phyloP scores from a whole-genome alignment of 2,797 vertebrate genomes.

The Sebastiscus albofasciatus region DNA sequence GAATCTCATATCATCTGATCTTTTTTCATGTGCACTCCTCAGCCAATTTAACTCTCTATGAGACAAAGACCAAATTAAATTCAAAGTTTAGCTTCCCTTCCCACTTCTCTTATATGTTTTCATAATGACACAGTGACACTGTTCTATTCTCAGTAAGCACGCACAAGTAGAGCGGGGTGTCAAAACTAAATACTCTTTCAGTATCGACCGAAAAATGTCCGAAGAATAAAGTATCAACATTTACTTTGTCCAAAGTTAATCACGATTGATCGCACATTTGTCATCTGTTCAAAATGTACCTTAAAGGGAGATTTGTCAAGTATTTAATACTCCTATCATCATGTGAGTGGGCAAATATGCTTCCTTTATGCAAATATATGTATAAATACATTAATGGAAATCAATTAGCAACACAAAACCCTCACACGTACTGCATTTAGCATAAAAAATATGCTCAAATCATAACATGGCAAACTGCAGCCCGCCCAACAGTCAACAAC shows the following conservation, averaged over 20 bases:
- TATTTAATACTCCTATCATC: no score
- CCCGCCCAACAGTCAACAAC: no score
- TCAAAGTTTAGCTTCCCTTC: neutral
- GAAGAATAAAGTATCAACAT: neutral
- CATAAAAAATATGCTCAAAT: no score
- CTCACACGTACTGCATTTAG: no score
- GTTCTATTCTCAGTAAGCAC: neutral
- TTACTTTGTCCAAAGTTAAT: neutral
- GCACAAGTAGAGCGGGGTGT: neutral
- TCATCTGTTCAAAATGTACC: no score
- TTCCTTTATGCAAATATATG: no score
- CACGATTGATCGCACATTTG: no score
- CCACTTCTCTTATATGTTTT: neutral
- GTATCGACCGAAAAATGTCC: accelerated
- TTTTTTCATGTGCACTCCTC: neutral
- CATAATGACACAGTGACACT: neutral
- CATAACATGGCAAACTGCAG: no score
- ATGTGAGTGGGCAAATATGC: no score
- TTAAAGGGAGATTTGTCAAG: no score
- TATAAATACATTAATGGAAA: no score
- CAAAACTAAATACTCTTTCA: neutral
- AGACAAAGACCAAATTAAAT: neutral
- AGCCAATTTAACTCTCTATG: neutral
- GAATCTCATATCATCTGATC: neutral
- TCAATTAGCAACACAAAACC: no score